Evolutionary conservation across 1,140 invertebrate species (phyloP).

Genomic region (Cyclina sinensis): DNA sequence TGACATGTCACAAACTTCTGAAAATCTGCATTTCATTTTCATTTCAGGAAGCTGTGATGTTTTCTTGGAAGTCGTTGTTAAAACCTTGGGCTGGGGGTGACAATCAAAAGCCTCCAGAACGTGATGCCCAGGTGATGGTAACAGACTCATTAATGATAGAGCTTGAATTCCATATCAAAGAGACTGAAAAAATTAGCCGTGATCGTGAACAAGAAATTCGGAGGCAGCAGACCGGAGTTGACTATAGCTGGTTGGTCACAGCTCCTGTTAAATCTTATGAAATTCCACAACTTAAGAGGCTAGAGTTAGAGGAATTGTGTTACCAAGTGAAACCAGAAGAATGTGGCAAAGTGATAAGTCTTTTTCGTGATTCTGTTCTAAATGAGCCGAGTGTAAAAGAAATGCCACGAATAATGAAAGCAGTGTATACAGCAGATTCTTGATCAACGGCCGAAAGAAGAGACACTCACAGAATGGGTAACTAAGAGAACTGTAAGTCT

Average conservation of each 20-base stretch:
- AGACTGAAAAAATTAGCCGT: slow-evolving; percentile 68
- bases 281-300: slow-evolving; percentile 81
- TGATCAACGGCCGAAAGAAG: slow-evolving; percentile 80
- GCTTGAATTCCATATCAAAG: slow-evolving; percentile 81
- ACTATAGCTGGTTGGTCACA: slow-evolving; percentile 84
- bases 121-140: slow-evolving; percentile 75
- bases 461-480: slow-evolving; percentile 80
- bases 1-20: too few relatives aligned
- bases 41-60: slow-evolving; percentile 54
- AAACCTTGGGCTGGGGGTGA: slow-evolving; percentile 72
- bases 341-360: slow-evolving; percentile 79
- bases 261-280: slow-evolving; percentile 76
- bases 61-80: slow-evolving; percentile 73
- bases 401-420: slow-evolving; percentile 79
- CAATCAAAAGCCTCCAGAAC: slow-evolving; percentile 72
- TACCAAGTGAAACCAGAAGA: slow-evolving; percentile 80
- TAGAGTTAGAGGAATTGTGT: slow-evolving; percentile 84
- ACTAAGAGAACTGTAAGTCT: slow-evolving; percentile 77
- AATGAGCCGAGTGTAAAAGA: slow-evolving; percentile 77
- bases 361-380: slow-evolving; percentile 80
- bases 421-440: slow-evolving; percentile 79
- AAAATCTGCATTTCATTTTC: not conserved
- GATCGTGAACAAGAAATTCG: slow-evolving; percentile 76
- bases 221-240: slow-evolving; percentile 77
- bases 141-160: slow-evolving; percentile 80